Base-by-base conservation (phyloP, 2,113 vertebrate species). In the Chlorocebus sabaeus region DNA sequence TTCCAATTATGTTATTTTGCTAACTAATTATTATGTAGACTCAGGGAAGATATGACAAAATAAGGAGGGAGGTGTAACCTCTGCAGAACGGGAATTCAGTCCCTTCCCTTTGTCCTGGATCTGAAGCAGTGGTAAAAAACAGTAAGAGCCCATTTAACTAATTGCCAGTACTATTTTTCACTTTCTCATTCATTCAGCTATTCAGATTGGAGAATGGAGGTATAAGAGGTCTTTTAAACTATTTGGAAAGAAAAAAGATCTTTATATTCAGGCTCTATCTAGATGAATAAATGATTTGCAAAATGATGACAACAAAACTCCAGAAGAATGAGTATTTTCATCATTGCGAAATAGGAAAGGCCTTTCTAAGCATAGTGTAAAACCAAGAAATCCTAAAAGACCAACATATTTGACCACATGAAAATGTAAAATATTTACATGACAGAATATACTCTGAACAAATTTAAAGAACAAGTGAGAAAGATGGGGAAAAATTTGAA, bases 341-440 rank as follows among this genome's bases (percentile, higher is more conserved):
- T 61, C 50, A 73, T 45, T 22, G 18, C 52, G 57, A 90, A 18
- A 55, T 14, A 88, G 57, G 38, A 93, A 76, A 95, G 68, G 2
- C 0, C 18, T 55, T 89, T 84, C 40, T 81, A 59, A 82, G 61
- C 13, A 48, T 27, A 68, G 50, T 22, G 18, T 40, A 87, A 79
- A 91, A 64, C 22, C 52, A 64, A 83, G 40, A 92, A 78, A 10
- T 68, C n/a, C 67, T 89, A 5, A 57, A 93, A 93, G 35, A 68
- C 32, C 20, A 64, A 94, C 27, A 45, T 5, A 78, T 76, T 79
- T 90, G 43, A 90, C 7, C 12, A 38, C 18, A 57, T 30, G 59
- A 93, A 97, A 95, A 70, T 16, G 67, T 89, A 75, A 88, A 86
- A 52, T 78, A 38, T 85, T 20, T 82, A 59, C 8, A 50, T 76